phyloP scores from a whole-genome alignment of 2,888 invertebrate genomes.

The Apomyelois bistriatella region DNA sequence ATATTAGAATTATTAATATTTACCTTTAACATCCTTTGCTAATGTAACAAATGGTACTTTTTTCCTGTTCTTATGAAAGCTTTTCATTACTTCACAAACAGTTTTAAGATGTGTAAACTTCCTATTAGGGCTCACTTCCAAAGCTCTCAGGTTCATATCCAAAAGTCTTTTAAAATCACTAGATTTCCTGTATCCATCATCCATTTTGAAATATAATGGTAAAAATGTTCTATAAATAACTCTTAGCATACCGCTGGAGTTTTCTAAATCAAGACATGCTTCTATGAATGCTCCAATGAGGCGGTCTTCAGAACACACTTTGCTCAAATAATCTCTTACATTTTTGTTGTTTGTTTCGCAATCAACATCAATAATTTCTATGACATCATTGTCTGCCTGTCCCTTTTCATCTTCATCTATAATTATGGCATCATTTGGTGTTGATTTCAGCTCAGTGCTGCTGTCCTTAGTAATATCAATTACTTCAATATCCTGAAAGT shows the following conservation, averaged over 20 bases:
- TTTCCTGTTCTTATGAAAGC: slow-evolving; percentile 28
- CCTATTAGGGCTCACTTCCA: slow-evolving; percentile 36
- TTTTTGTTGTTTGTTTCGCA: not conserved
- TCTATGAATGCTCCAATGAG: slow-evolving; percentile 41
- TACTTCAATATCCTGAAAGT: not conserved
- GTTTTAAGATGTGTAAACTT: slow-evolving; percentile 49
- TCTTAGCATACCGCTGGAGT: slow-evolving; percentile 40
- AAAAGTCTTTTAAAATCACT: slow-evolving; percentile 32
- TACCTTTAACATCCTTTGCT: slow-evolving; percentile 24
- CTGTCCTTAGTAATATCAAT: not conserved
- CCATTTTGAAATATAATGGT: slow-evolving; percentile 33
- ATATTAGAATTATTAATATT: not conserved
- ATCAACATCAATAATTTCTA: slow-evolving; percentile 16
- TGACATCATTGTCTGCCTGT: slow-evolving; percentile 15
- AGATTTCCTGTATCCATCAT: slow-evolving; percentile 37
- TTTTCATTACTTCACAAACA: slow-evolving; percentile 42
- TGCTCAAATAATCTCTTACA: slow-evolving; percentile 12
- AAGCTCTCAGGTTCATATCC: slow-evolving; percentile 23
- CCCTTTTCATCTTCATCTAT: slow-evolving; percentile 18
- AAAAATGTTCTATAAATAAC: slow-evolving; percentile 43
- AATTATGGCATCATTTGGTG: slow-evolving; percentile 13
- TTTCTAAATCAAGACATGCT: slow-evolving; percentile 38
- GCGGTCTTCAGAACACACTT: slow-evolving; percentile 30
- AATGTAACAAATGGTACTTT: slow-evolving; percentile 46
- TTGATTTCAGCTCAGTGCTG: not conserved